These are phyloP conservation scores for Allolobophora icterica DNA, from an alignment of 2,888 invertebrate genomes.

Conservation along the genomic window DNA sequence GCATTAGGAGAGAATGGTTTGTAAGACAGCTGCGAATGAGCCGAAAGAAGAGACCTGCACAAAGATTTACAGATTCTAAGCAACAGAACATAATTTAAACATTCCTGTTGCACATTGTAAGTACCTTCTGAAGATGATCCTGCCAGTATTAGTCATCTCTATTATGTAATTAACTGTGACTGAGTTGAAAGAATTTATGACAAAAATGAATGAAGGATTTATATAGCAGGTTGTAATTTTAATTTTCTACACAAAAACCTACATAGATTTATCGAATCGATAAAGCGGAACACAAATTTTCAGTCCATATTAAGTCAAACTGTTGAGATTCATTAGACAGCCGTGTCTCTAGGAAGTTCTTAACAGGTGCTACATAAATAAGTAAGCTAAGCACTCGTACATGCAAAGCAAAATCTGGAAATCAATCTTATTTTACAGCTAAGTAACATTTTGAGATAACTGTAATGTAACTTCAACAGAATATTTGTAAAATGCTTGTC, in stretches of 20 bases:
- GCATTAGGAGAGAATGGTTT: slow-evolving; percentile 61
- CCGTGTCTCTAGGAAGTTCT: neutral
- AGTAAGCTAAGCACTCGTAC: too few relatives aligned
- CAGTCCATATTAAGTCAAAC: too few relatives aligned
- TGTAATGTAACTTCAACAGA: neutral
- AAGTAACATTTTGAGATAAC: neutral
- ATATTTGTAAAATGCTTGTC: neutral
- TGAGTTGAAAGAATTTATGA: too few relatives aligned
- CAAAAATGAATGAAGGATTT: too few relatives aligned
- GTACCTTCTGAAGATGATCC: too few relatives aligned
- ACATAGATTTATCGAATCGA: too few relatives aligned
- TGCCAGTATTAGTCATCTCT: too few relatives aligned
- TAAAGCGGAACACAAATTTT: too few relatives aligned
- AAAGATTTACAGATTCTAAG: neutral
- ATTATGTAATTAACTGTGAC: too few relatives aligned
- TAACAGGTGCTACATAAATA: neutral
- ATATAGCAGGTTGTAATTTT: neutral
- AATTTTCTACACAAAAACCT: too few relatives aligned
- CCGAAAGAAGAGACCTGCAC: neutral
- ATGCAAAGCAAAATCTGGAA: too few relatives aligned
- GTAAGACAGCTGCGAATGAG: slow-evolving; percentile 60
- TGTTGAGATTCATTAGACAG: neutral
- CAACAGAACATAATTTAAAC: neutral
- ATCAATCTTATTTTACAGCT: neutral
- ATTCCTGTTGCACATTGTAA: neutral